These are phyloP conservation scores for Tragelaphus buxtoni DNA, from an alignment of 2,113 vertebrate species.

Conservation along the genomic window DNA sequence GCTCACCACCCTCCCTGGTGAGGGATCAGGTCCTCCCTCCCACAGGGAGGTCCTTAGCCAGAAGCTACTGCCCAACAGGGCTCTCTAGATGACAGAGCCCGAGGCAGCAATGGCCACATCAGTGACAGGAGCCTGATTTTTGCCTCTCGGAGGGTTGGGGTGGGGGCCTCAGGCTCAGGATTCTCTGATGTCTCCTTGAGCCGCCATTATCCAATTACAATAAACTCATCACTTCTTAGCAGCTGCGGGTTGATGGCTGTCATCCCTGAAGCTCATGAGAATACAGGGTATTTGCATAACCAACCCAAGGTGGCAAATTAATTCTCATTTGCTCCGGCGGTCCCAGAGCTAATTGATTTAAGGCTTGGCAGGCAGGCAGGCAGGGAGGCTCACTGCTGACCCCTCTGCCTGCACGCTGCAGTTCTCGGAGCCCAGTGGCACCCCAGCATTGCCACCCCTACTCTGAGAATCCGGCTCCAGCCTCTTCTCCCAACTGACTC, in stretches of 20 bases:
- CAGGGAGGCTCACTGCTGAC: background rate
- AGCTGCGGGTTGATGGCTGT: background rate
- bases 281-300: constrained; percentile 61
- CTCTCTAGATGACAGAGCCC: background rate
- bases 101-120: background rate
- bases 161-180: background rate
- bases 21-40: background rate
- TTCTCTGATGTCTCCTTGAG: background rate
- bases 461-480: background rate
- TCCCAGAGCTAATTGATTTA: constrained; percentile 49
- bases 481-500: background rate
- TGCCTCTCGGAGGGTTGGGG: background rate
- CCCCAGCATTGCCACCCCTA: no score
- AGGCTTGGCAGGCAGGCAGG: background rate
- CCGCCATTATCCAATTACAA: constrained; percentile 61
- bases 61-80: background rate
- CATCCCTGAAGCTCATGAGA: constrained; percentile 39
- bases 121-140: background rate
- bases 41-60: background rate
- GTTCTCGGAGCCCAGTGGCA: background rate
- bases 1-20: background rate
- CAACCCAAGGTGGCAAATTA: constrained; percentile 45
- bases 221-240: constrained; percentile 41
- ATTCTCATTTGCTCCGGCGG: constrained; percentile 32
- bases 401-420: fast-evolving